phyloP scores from a whole-genome alignment of 2,888 invertebrate species.

The Platypus cylindrus region DNA sequence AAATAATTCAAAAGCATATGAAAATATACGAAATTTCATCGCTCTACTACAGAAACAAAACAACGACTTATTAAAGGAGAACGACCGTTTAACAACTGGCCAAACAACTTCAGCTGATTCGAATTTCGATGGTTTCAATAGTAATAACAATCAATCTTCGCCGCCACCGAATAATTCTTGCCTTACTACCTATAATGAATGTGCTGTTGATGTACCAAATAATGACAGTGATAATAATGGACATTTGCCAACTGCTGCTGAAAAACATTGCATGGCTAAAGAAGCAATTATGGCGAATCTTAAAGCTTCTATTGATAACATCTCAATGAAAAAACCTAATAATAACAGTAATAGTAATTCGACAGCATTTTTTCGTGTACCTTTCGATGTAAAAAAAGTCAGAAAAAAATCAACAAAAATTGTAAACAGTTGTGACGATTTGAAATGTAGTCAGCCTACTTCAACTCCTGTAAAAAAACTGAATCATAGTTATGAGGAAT shows the following conservation, averaged over 20 bases:
- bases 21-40: slow-evolving; percentile 21
- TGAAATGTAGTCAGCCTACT: slow-evolving; percentile 37
- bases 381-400: slow-evolving; percentile 25
- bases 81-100: slow-evolving; percentile 45
- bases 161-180: slow-evolving; percentile 3
- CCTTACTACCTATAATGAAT: slow-evolving; percentile 20
- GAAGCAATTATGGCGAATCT: too few relatives aligned
- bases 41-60: slow-evolving; percentile 19
- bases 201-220: slow-evolving; percentile 31
- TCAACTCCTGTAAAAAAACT: slow-evolving; percentile 43
- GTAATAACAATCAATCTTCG: too few relatives aligned
- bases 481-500: slow-evolving; percentile 31
- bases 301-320: slow-evolving; percentile 38
- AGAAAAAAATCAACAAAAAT: slow-evolving; percentile 25
- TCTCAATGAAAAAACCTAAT: slow-evolving; percentile 46
- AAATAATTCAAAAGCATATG: slow-evolving; percentile 31
- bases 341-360: slow-evolving; percentile 38
- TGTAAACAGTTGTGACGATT: slow-evolving; percentile 29
- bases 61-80: slow-evolving; percentile 18
- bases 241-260: too few relatives aligned
- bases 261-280: too few relatives aligned
- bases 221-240: too few relatives aligned
- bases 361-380: slow-evolving; percentile 30
- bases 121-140: not conserved
- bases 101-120: slow-evolving; percentile 41